Evolutionary conservation across 2,113 vertebrate species (phyloP).

Genomic region (Tragelaphus imberbis): DNA sequence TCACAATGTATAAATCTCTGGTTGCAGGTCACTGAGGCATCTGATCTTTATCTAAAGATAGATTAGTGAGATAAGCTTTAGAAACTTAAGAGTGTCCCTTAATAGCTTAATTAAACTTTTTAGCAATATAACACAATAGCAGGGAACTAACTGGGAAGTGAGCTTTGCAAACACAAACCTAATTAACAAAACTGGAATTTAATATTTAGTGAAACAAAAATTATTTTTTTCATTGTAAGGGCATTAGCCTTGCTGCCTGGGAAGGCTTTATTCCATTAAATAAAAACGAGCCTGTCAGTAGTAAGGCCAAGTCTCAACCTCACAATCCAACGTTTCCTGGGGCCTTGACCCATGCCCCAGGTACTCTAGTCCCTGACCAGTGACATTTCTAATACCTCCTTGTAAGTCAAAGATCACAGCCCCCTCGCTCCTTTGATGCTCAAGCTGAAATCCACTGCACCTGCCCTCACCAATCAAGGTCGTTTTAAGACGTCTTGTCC

Average conservation of each 20-base stretch:
- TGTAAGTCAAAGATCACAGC: neutral
- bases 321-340: neutral
- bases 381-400: neutral
- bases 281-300: neutral
- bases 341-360: neutral
- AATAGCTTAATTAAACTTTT: neutral
- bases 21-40: neutral
- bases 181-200: neutral
- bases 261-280: neutral
- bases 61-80: neutral
- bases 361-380: neutral
- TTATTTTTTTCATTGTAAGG: neutral
- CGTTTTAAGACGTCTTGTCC: neutral
- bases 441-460: neutral
- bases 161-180: neutral
- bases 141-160: neutral
- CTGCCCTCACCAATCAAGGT: neutral
- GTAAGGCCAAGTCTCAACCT: neutral
- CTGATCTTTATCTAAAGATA: neutral
- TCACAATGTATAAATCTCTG: neutral
- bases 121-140: neutral
- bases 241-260: neutral
- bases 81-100: neutral
- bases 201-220: neutral
- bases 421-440: neutral